Evolutionary conservation across 2,113 vertebrate genomes (phyloP).

Genomic region (Apus apus): DNA sequence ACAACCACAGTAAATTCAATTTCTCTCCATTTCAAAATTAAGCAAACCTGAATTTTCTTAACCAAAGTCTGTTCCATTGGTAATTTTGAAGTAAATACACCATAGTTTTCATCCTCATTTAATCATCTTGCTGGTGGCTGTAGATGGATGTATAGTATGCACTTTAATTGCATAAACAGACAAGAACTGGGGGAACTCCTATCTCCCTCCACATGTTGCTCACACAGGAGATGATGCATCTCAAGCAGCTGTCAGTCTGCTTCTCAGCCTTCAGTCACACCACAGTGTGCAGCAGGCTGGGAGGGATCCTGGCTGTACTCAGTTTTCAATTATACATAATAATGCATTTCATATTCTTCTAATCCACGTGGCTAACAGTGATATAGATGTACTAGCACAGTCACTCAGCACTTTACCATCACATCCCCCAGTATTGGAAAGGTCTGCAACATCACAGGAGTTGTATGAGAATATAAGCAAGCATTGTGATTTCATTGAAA

Average conservation of each 20-base stretch:
- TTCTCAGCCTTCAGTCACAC: not conserved
- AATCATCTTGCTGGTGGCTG: not conserved
- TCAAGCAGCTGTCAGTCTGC: not conserved
- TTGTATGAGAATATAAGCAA: not conserved
- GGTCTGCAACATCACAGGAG: not conserved
- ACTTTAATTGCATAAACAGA: not conserved
- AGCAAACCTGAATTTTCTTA: not conserved
- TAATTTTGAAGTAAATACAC: not conserved
- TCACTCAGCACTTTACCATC: not conserved
- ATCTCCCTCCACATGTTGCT: not conserved
- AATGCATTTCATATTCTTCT: not conserved
- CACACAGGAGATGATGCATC: not conserved
- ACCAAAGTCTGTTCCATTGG: not conserved
- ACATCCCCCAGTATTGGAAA: not conserved
- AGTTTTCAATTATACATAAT: not conserved
- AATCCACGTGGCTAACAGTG: accelerated
- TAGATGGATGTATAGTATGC: not conserved
- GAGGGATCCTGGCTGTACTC: not conserved
- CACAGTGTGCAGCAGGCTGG: too few relatives aligned
- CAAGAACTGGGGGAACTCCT: not conserved
- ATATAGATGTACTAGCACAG: not conserved
- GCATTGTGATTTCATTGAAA: not conserved
- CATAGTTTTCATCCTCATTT: not conserved
- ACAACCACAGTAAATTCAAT: not conserved
- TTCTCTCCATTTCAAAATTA: not conserved